Evolutionary conservation across 2,797 vertebrate genomes (phyloP), one percentile per base, ranked within the genome.

Genomic region (Etheostoma perlongum): DNA sequence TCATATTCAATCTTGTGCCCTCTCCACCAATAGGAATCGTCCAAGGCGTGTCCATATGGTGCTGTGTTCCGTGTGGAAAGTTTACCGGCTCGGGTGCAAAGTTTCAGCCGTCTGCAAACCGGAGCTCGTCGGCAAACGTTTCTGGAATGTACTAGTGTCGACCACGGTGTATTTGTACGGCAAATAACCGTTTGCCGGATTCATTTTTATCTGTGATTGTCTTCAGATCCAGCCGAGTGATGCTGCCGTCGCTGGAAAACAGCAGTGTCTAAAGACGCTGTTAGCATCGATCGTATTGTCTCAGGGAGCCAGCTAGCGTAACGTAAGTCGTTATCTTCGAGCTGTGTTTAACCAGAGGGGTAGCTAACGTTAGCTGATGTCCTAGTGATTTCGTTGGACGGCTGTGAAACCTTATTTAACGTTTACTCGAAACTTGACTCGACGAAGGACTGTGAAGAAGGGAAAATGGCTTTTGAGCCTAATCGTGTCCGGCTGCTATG

Each of bases 11-110:
- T 0, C 40, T 36, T 4, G 27, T 11, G 7, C 2, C 16, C 8
- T 4, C 2, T 78, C 46, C 2, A 14, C 92, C 90, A 94, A 94
- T 93, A 25, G 66, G 2, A 69, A 11, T 5, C 0, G 0, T 0
- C 0, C 0, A 9, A 81, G 95, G 95, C 84, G 94, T 87, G 86
- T 42, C 57, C 6, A 18, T 0, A 0, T 2, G 0, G 12, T 23
- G 51, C 59, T 76, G 54, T 82, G 97, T 96, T 97, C 95, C 97
- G 97, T 98, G 97, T 98, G 97, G 96, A 99, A 98, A 99, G 95
- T 96, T 96, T 95, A 90, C 95, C 95, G 95, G 96, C 94, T 96
- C 96, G 96, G 96, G 96, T 97, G 97, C 97, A 99, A 98, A 98
- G 96, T 98, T 98, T 96, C 95, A 96, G 94, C 96, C 96, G 97